Percentiles rank a stretch among this genome's conserved stretches.
phyloP scores from a whole-genome alignment of 2,113 vertebrate species.

The Austrofundulus limnaeus region DNA sequence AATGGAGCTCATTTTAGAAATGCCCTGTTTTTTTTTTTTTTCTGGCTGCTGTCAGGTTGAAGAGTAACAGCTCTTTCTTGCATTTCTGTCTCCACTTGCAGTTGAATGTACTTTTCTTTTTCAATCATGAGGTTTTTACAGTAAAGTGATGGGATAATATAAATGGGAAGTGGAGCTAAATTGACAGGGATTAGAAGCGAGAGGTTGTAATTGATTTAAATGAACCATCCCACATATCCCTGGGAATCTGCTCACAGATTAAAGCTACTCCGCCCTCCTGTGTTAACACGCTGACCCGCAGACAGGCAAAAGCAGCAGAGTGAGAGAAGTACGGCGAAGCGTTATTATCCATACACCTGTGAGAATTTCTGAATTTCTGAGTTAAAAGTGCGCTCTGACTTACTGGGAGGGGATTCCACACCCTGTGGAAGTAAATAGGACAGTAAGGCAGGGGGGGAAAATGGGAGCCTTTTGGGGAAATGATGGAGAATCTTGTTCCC shows the following conservation, averaged over 20 bases:
- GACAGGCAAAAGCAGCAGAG: conserved; percentile 27
- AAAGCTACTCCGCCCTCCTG: conserved; percentile 49
- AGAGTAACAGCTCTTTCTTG: conserved; percentile 46
- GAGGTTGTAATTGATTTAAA: conserved; percentile 65
- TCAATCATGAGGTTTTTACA: conserved; percentile 26
- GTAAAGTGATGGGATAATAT: conserved; percentile 63
- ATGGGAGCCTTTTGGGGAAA: conserved; percentile 15
- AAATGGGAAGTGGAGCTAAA: conserved; percentile 60
- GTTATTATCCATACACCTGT: conserved; percentile 45
- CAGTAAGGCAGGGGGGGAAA: conserved; percentile 21
- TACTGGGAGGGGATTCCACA: conserved; percentile 8
- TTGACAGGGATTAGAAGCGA: conserved; percentile 65
- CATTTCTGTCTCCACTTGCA: conserved; percentile 34
- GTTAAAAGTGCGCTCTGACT: conserved; percentile 30
- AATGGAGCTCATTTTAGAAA: conserved; percentile 43
- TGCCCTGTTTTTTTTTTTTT: conserved; percentile 52
- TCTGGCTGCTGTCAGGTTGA: conserved; percentile 52
- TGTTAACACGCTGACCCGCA: conserved; percentile 38
- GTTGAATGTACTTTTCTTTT: conserved; percentile 15
- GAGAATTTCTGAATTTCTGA: conserved; percentile 37
- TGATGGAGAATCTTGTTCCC: conserved; percentile 33
- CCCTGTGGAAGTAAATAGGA: conserved; percentile 31
- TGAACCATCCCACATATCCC: conserved; percentile 27
- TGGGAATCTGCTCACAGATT: conserved; percentile 51
- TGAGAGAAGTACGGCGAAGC: conserved; percentile 25